Percentiles rank a stretch among this genome's conserved stretches.
phyloP scores from a whole-genome alignment of 1,140 invertebrate genomes.

The Bathynomus jamesi region DNA sequence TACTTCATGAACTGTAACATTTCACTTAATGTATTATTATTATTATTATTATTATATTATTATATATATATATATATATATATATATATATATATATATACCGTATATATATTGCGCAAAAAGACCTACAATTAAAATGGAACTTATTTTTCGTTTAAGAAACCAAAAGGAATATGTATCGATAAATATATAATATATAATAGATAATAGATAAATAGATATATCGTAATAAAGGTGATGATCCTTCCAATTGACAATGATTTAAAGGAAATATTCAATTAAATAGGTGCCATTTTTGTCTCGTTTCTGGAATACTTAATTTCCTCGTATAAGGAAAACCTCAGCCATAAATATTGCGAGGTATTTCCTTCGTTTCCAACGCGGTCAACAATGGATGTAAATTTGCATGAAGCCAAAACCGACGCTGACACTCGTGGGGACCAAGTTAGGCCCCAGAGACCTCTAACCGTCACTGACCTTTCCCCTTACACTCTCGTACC shows the following conservation, averaged over 20 bases:
- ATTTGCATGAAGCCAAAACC: neutral
- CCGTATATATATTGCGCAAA: neutral
- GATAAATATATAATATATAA: no score
- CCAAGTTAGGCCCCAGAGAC: neutral
- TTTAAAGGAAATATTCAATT: no score
- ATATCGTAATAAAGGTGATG: no score
- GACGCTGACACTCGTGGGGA: neutral
- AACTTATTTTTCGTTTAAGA: no score
- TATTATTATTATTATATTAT: neutral
- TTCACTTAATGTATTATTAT: no score
- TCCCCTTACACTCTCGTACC: neutral
- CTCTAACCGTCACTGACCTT: neutral
- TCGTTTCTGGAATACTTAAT: no score
- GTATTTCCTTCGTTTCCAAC: neutral
- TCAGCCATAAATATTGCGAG: neutral
- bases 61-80: constrained; percentile 3
- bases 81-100: neutral
- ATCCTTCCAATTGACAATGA: no score
- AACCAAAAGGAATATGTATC: no score
- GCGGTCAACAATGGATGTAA: neutral
- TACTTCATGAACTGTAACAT: no score
- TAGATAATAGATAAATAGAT: neutral
- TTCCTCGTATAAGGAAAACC: neutral
- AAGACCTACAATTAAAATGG: no score
- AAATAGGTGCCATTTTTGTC: no score